Percentiles rank a stretch among this genome's conserved stretches.
Conservation (phyloP, 2,797 vertebrate genomes). For the Melanotaenia trifasciata region DNA sequence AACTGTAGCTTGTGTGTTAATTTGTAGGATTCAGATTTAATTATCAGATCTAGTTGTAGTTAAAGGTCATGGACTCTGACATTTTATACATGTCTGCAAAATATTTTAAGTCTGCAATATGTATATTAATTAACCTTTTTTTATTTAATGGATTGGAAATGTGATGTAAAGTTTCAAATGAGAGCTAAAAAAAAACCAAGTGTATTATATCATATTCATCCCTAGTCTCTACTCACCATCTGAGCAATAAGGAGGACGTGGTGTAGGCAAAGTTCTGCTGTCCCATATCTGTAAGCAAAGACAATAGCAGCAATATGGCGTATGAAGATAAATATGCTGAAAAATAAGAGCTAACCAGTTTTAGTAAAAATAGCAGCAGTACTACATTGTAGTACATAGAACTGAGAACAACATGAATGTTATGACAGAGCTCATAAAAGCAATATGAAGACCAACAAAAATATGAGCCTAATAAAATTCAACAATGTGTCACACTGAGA, state of each 20-base stretch:
- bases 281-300: conserved; percentile 86
- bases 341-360: background rate
- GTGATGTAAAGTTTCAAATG: background rate
- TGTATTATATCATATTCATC: background rate
- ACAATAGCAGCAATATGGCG: background rate
- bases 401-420: background rate
- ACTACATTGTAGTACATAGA: background rate
- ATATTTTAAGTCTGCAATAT: no score
- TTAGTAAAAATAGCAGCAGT: background rate
- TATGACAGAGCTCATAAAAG: no score
- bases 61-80: no score
- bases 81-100: no score
- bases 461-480: background rate
- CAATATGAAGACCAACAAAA: background rate
- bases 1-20: background rate
- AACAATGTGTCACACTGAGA: background rate
- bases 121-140: no score
- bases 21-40: background rate
- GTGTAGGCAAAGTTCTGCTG: conserved; percentile 93
- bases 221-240: conserved; percentile 85
- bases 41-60: no score
- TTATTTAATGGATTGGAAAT: no score
- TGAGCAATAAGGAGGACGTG: conserved; percentile 88
- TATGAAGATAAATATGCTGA: fast-evolving
- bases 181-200: background rate